Percentiles rank a stretch among this genome's conserved stretches.
Conservation (phyloP, 2,888 invertebrate genomes). For the Eretmocerus hayati region DNA sequence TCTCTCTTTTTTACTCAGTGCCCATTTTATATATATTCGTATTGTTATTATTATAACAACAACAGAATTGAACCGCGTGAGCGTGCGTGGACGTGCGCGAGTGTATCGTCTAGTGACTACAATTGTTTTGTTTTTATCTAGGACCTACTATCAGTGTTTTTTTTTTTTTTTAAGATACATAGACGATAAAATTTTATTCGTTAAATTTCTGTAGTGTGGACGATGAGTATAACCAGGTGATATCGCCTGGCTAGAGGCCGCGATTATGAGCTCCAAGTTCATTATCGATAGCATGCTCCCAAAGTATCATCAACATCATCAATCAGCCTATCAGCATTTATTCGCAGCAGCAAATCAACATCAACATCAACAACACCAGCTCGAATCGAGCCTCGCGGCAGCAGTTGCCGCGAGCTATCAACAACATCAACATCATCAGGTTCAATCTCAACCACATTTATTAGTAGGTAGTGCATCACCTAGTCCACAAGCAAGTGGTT, state of each 20-base stretch:
- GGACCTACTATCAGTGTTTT: no score
- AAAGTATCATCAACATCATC: slow-evolving; percentile 82
- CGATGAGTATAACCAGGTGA: no score
- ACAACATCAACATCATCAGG: slow-evolving; percentile 27
- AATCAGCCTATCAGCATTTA: slow-evolving; percentile 64
- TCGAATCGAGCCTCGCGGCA: slow-evolving; percentile 2
- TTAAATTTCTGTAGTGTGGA: no score
- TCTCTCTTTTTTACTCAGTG: slow-evolving; percentile 11
- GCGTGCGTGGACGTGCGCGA: no score
- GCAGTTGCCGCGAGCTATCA: slow-evolving; percentile 54
- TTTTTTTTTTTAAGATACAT: no score
- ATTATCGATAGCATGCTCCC: slow-evolving; percentile 97
- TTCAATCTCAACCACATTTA: slow-evolving; percentile 1
- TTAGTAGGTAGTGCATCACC: slow-evolving; percentile 43
- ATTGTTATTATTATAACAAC: no score
- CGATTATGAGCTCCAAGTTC: slow-evolving; percentile 93
- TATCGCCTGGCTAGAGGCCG: slow-evolving; percentile 17
- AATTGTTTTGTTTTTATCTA: no score
- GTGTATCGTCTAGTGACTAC: no score
- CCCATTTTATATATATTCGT: no score
- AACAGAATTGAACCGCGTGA: no score
- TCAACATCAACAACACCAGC: slow-evolving; percentile 31
- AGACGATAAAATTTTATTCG: no score
- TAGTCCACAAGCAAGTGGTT: no score
- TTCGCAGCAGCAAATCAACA: slow-evolving; percentile 57